Base-by-base conservation (phyloP, 2,113 vertebrate species). In the Crotalus viridis region DNA sequence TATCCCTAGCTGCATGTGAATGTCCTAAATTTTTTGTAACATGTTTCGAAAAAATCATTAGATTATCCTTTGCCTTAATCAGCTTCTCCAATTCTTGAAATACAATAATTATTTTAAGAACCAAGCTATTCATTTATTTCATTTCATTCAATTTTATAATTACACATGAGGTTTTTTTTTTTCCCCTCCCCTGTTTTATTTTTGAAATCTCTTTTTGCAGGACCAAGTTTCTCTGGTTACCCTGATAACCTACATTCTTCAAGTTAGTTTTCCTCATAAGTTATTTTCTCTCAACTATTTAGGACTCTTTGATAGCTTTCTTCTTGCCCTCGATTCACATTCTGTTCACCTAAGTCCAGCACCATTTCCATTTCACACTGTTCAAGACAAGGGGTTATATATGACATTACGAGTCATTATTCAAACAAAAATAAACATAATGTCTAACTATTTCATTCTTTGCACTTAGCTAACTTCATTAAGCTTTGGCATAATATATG, bases 221-320 rank as follows among this genome's bases (percentile, higher is more conserved):
- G 98, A 98, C 98, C 98, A 98, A 98, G 97, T 98, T 97, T 98
- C 95, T 97, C 97, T 94, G 98, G 98, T 99, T 99, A 99, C 98
- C 97, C 98, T 95, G 98, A 98, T 99, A 99, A 98, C 98, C 98
- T 99, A 98, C 99, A 99, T 99, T 98, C 98, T 98, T 98, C 98
- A 99, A 99, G 98, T 99, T 99, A 97, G 93, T 99, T 98, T 98
- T 97, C 97, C 98, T 99, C 98, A 98, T 98, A 98, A 97, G 93
- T 98, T 97, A 96, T 97, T 98, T 97, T 96, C 95, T 97, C 96
- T 96, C 95, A 95, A 95, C 95, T 97, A 28, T 96, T 97, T 97
- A 97, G 97, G 98, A 95, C 96, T 96, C 95, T 95, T 54, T 97
- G 91, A 97, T 93, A 97, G 56, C 97, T 97, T 96, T 96, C 95